Conservation (phyloP, 2,113 vertebrate species). For the Gasterosteus nipponicus region DNA sequence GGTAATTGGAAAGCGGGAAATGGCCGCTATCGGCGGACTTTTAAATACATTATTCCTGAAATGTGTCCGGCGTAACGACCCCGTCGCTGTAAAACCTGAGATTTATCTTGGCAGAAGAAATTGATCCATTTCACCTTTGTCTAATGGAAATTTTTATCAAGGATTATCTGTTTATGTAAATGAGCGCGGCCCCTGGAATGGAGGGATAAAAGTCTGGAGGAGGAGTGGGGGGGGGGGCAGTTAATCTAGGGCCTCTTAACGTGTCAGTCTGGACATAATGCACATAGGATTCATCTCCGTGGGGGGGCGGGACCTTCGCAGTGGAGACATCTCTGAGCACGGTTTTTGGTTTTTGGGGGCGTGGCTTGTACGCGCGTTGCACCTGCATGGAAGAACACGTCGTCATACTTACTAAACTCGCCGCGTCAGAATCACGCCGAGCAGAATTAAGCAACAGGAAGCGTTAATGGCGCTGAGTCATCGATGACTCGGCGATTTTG, state of each 20-base stretch:
- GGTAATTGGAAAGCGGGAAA: constrained; percentile 99
- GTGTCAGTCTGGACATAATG: constrained; percentile 86
- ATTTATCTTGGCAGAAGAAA: constrained; percentile 99
- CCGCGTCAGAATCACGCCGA: too few relatives aligned
- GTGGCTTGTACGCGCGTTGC: background rate
- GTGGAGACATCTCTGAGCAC: background rate
- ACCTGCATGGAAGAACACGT: too few relatives aligned
- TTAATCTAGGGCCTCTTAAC: constrained; percentile 93
- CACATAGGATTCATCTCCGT: constrained; percentile 71
- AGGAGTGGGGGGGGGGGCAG: constrained; percentile 64
- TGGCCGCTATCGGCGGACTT: constrained; percentile 92
- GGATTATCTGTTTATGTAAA: constrained; percentile 99
- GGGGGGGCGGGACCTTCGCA: constrained; percentile 38
- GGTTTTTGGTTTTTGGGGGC: too few relatives aligned
- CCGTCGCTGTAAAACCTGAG: constrained; percentile 98
- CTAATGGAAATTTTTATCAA: constrained; percentile 99
- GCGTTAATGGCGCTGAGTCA: too few relatives aligned
- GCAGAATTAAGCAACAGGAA: too few relatives aligned
- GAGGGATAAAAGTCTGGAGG: constrained; percentile 77
- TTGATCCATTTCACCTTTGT: constrained; percentile 99
- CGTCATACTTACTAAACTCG: too few relatives aligned
- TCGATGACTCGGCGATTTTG: too few relatives aligned
- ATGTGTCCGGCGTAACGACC: constrained; percentile 98
- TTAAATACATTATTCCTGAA: constrained; percentile 99
- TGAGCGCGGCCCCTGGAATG: constrained; percentile 91